Evolutionary conservation across 2,797 vertebrate genomes (phyloP).

Genomic region (Sciurus carolinensis): DNA sequence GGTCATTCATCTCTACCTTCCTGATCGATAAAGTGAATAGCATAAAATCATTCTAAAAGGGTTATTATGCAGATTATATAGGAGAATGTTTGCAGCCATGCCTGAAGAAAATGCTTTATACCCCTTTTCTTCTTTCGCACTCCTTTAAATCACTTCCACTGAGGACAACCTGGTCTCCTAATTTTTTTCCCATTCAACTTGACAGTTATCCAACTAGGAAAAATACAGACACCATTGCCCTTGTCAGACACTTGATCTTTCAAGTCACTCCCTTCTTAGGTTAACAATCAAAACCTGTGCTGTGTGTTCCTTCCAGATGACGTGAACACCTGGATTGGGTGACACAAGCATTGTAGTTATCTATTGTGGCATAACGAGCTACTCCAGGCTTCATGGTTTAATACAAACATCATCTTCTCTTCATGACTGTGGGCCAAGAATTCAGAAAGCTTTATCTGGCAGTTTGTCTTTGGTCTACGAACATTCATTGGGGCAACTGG

Average conservation of each 20-base stretch:
- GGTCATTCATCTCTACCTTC: not conserved
- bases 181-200: not conserved
- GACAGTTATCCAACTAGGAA: not conserved
- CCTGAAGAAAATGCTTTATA: not conserved
- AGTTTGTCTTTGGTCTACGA: not conserved
- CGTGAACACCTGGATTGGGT: not conserved
- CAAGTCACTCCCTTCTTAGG: not conserved
- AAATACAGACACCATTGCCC: not conserved
- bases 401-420: not conserved
- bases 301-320: not conserved
- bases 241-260: not conserved
- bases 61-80: not conserved
- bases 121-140: not conserved
- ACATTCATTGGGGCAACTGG: not conserved
- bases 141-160: not conserved
- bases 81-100: not conserved
- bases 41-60: not conserved
- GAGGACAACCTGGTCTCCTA: not conserved
- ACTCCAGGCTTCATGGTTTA: not conserved
- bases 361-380: not conserved
- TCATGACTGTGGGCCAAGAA: not conserved
- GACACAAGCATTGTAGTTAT: not conserved
- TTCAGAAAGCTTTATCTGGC: not conserved
- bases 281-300: not conserved
- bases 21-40: not conserved